Conservation (phyloP, 2,113 vertebrate genomes). For the Aspiorhynchus laticeps region DNA sequence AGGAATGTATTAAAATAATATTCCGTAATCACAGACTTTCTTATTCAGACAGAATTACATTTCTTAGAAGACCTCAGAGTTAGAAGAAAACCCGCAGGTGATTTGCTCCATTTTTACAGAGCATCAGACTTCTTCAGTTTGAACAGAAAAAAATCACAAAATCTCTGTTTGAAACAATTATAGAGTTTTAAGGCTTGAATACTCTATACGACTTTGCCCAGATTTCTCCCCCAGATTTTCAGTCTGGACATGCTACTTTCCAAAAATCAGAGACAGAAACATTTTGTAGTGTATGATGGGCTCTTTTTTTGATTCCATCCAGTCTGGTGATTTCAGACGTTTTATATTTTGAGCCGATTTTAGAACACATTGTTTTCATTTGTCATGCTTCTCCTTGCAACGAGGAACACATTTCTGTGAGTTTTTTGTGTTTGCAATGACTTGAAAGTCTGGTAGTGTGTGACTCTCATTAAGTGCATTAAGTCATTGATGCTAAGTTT, state of each 20-base stretch:
- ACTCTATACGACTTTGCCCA: neutral
- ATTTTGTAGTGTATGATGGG: neutral
- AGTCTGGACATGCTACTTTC: neutral
- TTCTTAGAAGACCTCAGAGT: conserved; percentile 2
- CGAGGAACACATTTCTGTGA: neutral
- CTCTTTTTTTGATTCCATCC: neutral
- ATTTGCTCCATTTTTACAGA: neutral
- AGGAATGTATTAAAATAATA: neutral
- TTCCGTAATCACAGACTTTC: neutral
- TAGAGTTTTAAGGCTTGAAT: neutral
- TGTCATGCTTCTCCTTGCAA: neutral
- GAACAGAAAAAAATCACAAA: neutral
- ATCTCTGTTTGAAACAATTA: neutral
- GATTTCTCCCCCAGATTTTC: neutral
- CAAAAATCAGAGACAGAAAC: neutral
- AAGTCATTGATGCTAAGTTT: neutral
- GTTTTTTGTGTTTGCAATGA: neutral
- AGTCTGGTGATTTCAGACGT: neutral
- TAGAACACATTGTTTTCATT: neutral
- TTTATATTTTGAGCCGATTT: neutral
- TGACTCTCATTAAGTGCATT: neutral
- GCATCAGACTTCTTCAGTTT: neutral
- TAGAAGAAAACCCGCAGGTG: neutral
- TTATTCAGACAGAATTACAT: neutral
- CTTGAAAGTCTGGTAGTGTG: neutral